A percentile compares a stretch with the other conserved stretches of the same genome.
Evolutionary conservation across 2,888 invertebrate genomes (phyloP).

Genomic region (Euclidia mi): DNA sequence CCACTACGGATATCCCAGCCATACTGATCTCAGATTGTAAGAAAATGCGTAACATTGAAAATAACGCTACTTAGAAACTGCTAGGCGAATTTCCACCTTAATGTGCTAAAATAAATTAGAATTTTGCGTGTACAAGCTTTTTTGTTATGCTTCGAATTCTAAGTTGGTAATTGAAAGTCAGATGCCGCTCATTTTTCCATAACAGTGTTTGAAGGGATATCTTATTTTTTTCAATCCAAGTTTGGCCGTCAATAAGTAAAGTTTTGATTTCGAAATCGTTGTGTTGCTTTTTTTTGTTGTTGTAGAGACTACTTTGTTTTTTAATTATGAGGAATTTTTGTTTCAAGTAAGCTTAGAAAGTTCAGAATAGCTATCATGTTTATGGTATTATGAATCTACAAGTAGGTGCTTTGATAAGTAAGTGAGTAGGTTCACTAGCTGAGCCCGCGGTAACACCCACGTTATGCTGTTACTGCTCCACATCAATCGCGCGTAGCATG

Average conservation of each 20-base stretch:
- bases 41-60: conserved; percentile 71
- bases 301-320: conserved; percentile 21
- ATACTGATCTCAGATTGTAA: conserved; percentile 74
- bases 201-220: conserved; percentile 36
- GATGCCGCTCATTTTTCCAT: conserved; percentile 42
- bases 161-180: conserved; percentile 39
- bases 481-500: too few relatives aligned
- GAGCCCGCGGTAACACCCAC: too few relatives aligned
- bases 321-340: conserved; percentile 3
- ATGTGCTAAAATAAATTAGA: neutral
- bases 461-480: too few relatives aligned
- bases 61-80: conserved; percentile 19
- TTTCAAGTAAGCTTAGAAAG: neutral
- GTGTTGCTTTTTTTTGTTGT: conserved; percentile 9
- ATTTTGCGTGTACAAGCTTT: conserved; percentile 1
- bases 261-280: conserved; percentile 22
- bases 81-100: conserved; percentile 19
- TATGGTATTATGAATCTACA: too few relatives aligned
- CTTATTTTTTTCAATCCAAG: conserved; percentile 38
- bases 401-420: too few relatives aligned
- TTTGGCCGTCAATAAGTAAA: conserved; percentile 26
- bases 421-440: too few relatives aligned
- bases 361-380: too few relatives aligned
- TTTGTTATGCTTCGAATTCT: conserved; percentile 35
- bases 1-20: conserved; percentile 67